Evolutionary conservation across 2,888 invertebrate species (phyloP), one percentile per base, ranked within the genome.

Genomic region (Zaprionus bogoriensis): DNA sequence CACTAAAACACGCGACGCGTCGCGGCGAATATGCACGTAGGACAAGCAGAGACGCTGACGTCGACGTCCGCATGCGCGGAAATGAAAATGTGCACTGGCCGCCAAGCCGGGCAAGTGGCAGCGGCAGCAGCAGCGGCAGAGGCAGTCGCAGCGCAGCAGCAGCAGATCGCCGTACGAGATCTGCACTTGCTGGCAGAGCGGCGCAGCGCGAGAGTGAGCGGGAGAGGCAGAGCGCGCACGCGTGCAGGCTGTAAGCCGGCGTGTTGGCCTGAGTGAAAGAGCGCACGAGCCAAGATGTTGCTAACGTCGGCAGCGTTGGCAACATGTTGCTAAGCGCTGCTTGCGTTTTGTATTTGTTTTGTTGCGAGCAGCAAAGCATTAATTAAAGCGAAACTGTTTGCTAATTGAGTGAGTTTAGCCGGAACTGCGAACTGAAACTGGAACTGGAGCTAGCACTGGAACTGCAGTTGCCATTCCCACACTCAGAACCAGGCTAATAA

Each of bases 401-500:
- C 10, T 41, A 41, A 41, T 32, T 47, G 28, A 5, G 12, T 28
- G 12, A 47, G 23, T 17, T n/a, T 25, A 23, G 19, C 17, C 48
- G 38, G 38, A 23, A 38, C 25, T n/a, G 25, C 23, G 12, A 22
- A 46, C 20, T n/a, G 20, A 30, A 32, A 1, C 30, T 5, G 30
- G n/a, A 30, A 30, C 9, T n/a, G 30, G 7, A 39, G 44, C 44
- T 44, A n/a, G 32, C 42, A 36, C 41, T 42, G 25, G 4, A 32
- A 44, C 6, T 30, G 32, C 32, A 20, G 17, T 19, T 25, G 22
- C 12, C 36, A 54, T 78, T 81, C 80, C 71, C 80, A 81, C 80
- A 83, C 54, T 71, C 67, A 79, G 67, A 74, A 77, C 53, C 77
- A 62, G 74, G 80, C 80, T 68, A 79, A 80, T 86, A 86, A 86